Conservation (phyloP, 92 coral and sea anemone genomes). For the Epizoanthus fatuus region DNA sequence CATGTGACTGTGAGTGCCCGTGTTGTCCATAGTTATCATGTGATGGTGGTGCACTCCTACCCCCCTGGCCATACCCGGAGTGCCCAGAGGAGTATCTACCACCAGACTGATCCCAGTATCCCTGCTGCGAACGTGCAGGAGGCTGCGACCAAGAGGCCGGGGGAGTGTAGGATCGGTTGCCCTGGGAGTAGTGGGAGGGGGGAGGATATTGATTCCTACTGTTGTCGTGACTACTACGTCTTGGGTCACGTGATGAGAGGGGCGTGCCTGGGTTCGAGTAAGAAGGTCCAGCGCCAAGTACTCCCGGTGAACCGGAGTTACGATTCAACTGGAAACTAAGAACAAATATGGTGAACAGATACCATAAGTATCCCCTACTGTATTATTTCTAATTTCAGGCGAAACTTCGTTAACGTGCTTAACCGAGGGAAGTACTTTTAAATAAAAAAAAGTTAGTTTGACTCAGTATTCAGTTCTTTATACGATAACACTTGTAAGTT, state of each 20-base stretch:
- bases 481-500: too few relatives aligned
- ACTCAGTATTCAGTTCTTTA: too few relatives aligned
- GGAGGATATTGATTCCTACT: constrained; percentile 49
- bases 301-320: constrained; percentile 42
- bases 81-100: not conserved
- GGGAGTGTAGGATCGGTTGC: constrained; percentile 56
- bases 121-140: not conserved
- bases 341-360: too few relatives aligned
- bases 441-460: too few relatives aligned
- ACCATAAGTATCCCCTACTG: too few relatives aligned
- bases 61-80: constrained; percentile 4
- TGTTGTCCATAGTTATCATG: not conserved
- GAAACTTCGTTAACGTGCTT: too few relatives aligned
- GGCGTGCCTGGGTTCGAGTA: constrained; percentile 67
- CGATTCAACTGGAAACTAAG: constrained; percentile 47
- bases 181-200: constrained; percentile 37
- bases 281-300: constrained; percentile 60
- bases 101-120: not conserved
- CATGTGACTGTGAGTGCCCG: constrained; percentile 32
- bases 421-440: too few relatives aligned
- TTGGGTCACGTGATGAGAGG: constrained; percentile 64
- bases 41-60: not conserved
- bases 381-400: too few relatives aligned
- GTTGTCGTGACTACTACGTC: constrained; percentile 56
- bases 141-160: constrained; percentile 51